Conservation (phyloP, 2,113 vertebrate genomes). For the Daubentonia madagascariensis region DNA sequence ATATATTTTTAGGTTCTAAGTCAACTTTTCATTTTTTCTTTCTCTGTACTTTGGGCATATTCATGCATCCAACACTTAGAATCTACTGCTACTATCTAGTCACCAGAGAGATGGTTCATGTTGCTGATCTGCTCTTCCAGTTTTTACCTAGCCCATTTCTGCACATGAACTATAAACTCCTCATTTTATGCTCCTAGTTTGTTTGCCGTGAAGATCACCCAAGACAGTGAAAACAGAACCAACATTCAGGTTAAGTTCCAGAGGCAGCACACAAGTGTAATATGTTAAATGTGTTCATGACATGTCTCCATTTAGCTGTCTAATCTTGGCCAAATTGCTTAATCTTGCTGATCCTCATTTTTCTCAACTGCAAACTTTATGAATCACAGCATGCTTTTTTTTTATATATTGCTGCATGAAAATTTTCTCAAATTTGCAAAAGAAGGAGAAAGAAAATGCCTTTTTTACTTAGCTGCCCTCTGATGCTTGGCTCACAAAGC, state of each 20-base stretch:
- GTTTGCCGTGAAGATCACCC: conserved; percentile 2
- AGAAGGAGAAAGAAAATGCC: conserved; percentile 4
- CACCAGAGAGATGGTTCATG: neutral
- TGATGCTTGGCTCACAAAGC: conserved; percentile 52
- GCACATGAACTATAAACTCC: neutral
- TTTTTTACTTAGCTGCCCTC: conserved; percentile 39
- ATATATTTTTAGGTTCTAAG: neutral
- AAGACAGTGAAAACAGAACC: neutral
- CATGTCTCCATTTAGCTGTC: neutral
- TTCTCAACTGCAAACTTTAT: conserved; percentile 36
- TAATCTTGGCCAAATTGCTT: conserved; percentile 32
- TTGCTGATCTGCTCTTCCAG: neutral
- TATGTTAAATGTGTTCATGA: neutral
- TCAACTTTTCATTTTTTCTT: neutral
- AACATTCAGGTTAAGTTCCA: neutral
- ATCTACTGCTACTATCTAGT: neutral
- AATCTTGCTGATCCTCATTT: conserved; percentile 40
- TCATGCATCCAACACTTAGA: neutral
- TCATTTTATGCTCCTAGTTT: neutral
- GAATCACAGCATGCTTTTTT: neutral
- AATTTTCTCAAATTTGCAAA: conserved; percentile 42
- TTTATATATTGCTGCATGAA: conserved; percentile 15
- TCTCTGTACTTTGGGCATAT: neutral
- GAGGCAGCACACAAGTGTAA: neutral
- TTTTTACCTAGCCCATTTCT: neutral